phyloP scores from a whole-genome alignment of 2,797 vertebrate genomes.

The Salmo trutta region DNA sequence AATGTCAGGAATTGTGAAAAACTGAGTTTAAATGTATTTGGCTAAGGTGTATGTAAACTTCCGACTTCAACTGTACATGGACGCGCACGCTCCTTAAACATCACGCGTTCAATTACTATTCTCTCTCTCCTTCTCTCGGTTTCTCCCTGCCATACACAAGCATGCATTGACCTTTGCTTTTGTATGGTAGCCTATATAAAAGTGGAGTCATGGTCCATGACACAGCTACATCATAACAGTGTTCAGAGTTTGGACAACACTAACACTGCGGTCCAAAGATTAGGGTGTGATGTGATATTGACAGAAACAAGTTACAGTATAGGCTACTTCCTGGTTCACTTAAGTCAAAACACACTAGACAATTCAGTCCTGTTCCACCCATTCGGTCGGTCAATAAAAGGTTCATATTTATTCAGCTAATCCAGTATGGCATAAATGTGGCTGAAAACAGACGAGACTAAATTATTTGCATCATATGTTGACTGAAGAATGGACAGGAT shows the following conservation, averaged over 20 bases:
- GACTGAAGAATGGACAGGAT: neutral
- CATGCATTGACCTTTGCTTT: neutral
- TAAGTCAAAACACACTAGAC: neutral
- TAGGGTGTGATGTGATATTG: slow-evolving; percentile 8
- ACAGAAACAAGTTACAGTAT: neutral
- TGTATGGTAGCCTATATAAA: neutral
- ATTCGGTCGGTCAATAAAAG: neutral
- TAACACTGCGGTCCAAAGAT: neutral
- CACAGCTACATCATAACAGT: neutral
- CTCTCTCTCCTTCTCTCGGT: neutral
- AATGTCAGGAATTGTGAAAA: no score
- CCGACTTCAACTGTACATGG: neutral
- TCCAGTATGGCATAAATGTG: no score
- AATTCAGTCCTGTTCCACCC: neutral
- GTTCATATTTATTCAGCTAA: neutral
- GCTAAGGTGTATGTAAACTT: no score
- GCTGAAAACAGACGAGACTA: neutral
- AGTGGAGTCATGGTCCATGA: neutral
- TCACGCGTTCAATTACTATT: neutral
- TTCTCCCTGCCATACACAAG: neutral
- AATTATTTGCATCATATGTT: neutral
- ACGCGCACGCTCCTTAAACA: neutral
- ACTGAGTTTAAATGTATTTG: no score
- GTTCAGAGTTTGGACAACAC: neutral
- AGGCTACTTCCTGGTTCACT: slow-evolving; percentile 12